Conservation (phyloP, 1,140 invertebrate genomes). For the Spodoptera litura region DNA sequence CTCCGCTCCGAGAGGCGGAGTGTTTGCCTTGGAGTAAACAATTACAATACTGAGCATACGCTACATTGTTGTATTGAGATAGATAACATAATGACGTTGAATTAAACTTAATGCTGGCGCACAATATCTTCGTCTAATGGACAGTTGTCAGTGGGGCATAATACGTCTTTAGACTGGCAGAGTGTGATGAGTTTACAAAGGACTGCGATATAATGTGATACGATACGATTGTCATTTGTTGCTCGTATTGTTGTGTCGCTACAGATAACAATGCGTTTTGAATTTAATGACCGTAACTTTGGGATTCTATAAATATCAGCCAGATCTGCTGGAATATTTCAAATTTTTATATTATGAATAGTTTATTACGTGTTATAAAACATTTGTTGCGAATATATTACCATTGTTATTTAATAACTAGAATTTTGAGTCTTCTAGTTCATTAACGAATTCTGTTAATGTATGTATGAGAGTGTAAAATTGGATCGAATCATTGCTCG, state of each 20-base stretch:
- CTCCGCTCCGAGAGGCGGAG: neutral
- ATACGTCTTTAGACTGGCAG: constrained; percentile 6
- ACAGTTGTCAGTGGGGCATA: neutral
- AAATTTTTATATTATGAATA: neutral
- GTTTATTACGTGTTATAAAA: neutral
- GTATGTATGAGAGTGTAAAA: too few relatives aligned
- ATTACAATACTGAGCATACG: neutral
- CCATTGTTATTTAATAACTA: too few relatives aligned
- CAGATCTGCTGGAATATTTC: neutral
- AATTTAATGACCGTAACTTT: constrained; percentile 1
- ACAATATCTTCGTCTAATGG: constrained; percentile 9
- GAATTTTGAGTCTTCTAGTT: too few relatives aligned
- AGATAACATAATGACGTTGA: constrained; percentile 8
- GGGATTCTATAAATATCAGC: neutral
- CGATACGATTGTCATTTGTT: constrained; percentile 27
- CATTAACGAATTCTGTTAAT: too few relatives aligned
- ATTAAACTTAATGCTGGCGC: constrained; percentile 4
- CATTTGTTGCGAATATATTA: neutral
- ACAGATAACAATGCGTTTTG: neutral
- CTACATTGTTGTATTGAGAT: constrained; percentile 1
- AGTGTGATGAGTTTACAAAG: neutral
- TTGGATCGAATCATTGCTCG: too few relatives aligned
- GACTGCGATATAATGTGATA: constrained; percentile 2
- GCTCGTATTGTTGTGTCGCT: constrained; percentile 11
- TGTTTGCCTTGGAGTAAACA: neutral